phyloP scores from a whole-genome alignment of 2,888 invertebrate genomes.

The Digitonthophagus gazella region DNA sequence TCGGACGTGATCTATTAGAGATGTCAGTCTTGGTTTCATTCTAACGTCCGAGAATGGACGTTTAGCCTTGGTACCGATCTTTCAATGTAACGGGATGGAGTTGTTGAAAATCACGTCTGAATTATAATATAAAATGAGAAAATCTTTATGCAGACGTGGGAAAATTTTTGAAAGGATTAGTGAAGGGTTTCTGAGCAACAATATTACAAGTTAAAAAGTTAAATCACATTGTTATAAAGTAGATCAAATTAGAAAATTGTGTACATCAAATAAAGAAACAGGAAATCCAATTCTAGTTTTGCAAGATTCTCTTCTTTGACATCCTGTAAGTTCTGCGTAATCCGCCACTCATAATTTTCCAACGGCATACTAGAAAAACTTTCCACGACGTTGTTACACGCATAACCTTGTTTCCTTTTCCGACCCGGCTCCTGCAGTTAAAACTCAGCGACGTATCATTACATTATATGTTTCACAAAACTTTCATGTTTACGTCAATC shows the following conservation, averaged over 20 bases:
- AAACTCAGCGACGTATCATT: background rate
- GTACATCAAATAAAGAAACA: background rate
- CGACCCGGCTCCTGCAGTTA: background rate
- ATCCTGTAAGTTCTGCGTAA: background rate
- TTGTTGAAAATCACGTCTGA: background rate
- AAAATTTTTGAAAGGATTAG: background rate
- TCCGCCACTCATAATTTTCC: background rate
- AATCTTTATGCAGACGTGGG: background rate
- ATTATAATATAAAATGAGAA: background rate
- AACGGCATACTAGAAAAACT: background rate
- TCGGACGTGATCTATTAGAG: background rate
- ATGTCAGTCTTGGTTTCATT: background rate
- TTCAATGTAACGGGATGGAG: background rate
- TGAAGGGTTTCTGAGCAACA: no score
- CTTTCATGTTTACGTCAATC: background rate
- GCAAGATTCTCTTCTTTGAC: background rate
- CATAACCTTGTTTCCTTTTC: background rate
- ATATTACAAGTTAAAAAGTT: no score
- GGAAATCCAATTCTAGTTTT: background rate
- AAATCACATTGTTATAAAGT: background rate
- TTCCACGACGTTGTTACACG: background rate
- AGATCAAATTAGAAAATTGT: background rate
- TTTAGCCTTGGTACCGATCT: background rate
- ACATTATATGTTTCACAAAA: background rate
- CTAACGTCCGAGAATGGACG: background rate